A percentile compares a stretch with the other conserved stretches of the same genome.
phyloP scores from a whole-genome alignment of 1,140 invertebrate genomes.

The Anastrepha obliqua region DNA sequence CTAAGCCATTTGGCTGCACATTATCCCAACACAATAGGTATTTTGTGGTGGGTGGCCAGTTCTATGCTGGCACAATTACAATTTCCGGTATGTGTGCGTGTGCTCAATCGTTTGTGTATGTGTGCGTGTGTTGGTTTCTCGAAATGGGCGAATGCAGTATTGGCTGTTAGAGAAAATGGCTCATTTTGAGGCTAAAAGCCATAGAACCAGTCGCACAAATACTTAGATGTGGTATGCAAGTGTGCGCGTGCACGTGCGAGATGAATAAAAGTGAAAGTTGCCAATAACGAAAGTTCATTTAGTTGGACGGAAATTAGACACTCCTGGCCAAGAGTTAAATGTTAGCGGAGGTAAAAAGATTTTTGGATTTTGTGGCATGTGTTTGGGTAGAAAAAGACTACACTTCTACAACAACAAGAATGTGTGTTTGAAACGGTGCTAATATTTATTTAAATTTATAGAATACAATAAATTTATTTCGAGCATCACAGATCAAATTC shows the following conservation, averaged over 20 bases:
- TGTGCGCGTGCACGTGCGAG: background rate
- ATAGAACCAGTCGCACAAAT: background rate
- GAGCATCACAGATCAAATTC: too few species aligned
- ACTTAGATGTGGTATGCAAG: background rate
- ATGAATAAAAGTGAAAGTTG: conserved; percentile 17
- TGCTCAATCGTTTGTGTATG: background rate
- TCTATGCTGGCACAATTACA: conserved; percentile 39
- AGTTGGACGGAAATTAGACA: conserved; percentile 45
- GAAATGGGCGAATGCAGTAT: background rate
- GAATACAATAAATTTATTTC: too few species aligned
- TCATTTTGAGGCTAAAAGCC: background rate
- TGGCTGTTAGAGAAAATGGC: conserved; percentile 27
- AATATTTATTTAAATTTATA: too few species aligned
- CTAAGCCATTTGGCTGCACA: conserved; percentile 27
- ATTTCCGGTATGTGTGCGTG: background rate
- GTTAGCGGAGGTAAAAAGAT: background rate
- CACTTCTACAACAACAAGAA: too few species aligned
- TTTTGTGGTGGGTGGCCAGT: conserved; percentile 28
- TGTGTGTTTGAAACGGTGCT: too few species aligned
- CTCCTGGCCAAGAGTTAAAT: background rate
- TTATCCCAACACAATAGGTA: conserved; percentile 48
- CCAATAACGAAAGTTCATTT: conserved; percentile 50
- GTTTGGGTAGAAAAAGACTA: too few species aligned
- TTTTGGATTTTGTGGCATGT: too few species aligned
- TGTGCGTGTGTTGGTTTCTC: background rate